Evolutionary conservation across 2,797 vertebrate species (phyloP).

Genomic region (Poecilia picta): DNA sequence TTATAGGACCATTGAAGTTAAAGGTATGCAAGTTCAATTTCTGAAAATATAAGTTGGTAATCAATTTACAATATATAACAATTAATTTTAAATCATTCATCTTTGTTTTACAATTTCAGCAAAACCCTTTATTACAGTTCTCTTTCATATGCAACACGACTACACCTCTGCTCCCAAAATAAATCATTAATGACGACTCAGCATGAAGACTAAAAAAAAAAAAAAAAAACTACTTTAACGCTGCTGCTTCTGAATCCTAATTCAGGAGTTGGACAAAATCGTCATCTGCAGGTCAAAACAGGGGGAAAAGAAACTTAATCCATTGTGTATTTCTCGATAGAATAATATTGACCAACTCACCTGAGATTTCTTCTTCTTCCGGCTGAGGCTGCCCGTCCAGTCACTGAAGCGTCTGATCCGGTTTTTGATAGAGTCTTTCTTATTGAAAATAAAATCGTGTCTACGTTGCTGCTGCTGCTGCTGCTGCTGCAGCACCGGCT

Average conservation of each 20-base stretch:
- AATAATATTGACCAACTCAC: constrained; percentile 60
- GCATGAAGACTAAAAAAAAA: background rate
- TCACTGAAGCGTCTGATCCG: constrained; percentile 92
- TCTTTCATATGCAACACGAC: background rate
- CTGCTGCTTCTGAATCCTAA: background rate
- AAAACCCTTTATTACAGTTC: background rate
- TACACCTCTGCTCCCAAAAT: background rate
- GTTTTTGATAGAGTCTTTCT: constrained; percentile 89
- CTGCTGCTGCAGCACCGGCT: constrained; percentile 44
- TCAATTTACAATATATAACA: background rate
- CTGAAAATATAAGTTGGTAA: background rate
- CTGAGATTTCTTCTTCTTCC: constrained; percentile 92
- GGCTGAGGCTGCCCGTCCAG: constrained; percentile 94
- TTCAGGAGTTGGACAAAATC: background rate
- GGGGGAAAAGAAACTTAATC: background rate
- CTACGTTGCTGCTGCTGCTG: constrained; percentile 53
- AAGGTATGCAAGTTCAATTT: background rate
- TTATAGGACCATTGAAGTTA: background rate
- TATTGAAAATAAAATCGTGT: constrained; percentile 79
- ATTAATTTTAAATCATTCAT: background rate
- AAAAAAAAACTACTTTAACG: too few relatives aligned
- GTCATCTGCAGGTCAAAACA: background rate
- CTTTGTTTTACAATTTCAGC: background rate
- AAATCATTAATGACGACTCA: background rate
- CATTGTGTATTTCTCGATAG: background rate